These are phyloP conservation scores for Glaucidium brasilianum DNA, from an alignment of 2,113 vertebrate species.

Conservation along the genomic window DNA sequence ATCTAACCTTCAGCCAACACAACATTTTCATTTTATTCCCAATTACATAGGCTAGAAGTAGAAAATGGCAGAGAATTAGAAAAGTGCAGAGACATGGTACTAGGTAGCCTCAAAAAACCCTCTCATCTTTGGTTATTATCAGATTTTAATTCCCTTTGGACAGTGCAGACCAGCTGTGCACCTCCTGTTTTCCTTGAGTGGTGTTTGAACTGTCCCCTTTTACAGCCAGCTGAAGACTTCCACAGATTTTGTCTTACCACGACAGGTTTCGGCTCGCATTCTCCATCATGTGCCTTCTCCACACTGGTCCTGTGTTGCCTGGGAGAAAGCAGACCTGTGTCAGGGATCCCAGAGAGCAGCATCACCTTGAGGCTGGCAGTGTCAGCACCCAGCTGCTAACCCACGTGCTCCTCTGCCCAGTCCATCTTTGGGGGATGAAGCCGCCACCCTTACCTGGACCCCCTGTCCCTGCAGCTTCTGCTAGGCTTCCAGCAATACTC, in stretches of 20 bases:
- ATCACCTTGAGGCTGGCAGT: rapidly evolving
- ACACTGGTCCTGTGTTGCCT: neutral
- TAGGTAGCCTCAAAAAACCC: neutral
- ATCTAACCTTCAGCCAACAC: neutral
- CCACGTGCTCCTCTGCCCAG: neutral
- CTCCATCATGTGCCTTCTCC: slow-evolving; percentile 10
- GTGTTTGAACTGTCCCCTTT: neutral
- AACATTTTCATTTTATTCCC: neutral
- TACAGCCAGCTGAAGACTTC: neutral
- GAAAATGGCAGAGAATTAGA: neutral
- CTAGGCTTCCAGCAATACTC: neutral
- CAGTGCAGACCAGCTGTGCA: neutral
- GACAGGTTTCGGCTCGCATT: neutral
- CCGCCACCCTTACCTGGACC: neutral
- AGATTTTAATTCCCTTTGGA: neutral
- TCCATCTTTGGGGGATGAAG: neutral
- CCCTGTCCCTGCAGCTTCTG: neutral
- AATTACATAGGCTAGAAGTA: neutral
- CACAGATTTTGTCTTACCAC: neutral
- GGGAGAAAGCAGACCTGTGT: neutral
- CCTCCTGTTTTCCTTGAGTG: rapidly evolving
- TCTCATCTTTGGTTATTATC: neutral
- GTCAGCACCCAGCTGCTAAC: neutral
- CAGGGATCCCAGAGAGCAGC: neutral
- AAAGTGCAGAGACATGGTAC: neutral